Evolutionary conservation across 2,888 invertebrate genomes (phyloP).

Genomic region (Serripes groenlandicus): DNA sequence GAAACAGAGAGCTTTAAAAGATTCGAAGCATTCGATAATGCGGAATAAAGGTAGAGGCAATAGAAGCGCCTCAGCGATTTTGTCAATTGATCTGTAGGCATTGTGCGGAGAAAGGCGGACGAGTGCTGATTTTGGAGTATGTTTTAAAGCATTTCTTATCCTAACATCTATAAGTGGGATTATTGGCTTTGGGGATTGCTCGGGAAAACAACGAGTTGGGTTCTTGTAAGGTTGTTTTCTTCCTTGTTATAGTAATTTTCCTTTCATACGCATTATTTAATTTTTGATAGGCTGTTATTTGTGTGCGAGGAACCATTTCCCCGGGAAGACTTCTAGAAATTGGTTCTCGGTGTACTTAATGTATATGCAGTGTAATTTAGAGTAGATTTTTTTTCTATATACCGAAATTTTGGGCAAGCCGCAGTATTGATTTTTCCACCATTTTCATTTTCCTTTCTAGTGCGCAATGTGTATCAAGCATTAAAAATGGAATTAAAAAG

Average conservation of each 20-base stretch:
- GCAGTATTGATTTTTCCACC: background rate
- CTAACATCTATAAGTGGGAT: slow-evolving; percentile 12
- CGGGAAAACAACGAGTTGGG: slow-evolving; percentile 13
- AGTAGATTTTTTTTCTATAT: background rate
- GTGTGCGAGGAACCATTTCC: slow-evolving; percentile 9
- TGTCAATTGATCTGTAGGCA: slow-evolving; percentile 32
- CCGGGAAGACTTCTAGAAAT: slow-evolving; percentile 23
- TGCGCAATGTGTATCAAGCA: background rate
- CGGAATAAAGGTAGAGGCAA: slow-evolving; percentile 16
- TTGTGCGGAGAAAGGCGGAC: slow-evolving; percentile 13
- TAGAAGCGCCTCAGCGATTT: slow-evolving; percentile 14
- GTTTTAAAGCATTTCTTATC: slow-evolving; percentile 27
- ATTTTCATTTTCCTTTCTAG: background rate
- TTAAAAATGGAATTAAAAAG: background rate
- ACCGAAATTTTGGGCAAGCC: slow-evolving; percentile 2
- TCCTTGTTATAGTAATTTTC: slow-evolving; percentile 16
- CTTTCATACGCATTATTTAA: slow-evolving; percentile 20
- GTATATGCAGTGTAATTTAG: slow-evolving; percentile 12
- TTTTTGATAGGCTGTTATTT: slow-evolving; percentile 15
- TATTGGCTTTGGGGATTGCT: slow-evolving; percentile 19
- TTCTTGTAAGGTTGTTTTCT: slow-evolving; percentile 19
- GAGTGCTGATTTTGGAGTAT: slow-evolving; percentile 33
- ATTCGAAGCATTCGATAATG: slow-evolving; percentile 5
- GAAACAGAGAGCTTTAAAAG: background rate
- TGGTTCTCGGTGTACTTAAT: slow-evolving; percentile 8